These are phyloP conservation scores for Larimichthys polyactis DNA, from an alignment of 2,113 vertebrate species.

Conservation along the genomic window DNA sequence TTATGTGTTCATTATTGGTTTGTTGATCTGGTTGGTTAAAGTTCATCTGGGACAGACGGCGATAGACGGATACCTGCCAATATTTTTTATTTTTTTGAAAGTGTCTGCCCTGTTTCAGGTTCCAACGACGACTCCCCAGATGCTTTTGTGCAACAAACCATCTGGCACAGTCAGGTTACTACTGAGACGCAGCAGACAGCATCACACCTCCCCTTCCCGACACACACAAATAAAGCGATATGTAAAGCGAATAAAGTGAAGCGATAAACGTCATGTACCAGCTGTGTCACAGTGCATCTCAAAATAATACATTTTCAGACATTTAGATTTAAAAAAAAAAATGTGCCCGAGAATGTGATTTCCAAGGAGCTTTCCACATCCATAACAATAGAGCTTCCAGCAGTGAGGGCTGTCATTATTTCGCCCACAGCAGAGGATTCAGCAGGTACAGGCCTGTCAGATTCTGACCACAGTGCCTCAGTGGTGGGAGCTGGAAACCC, in stretches of 20 bases:
- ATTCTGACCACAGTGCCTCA: slow-evolving; percentile 35
- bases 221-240: no score
- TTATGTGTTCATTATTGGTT: no score
- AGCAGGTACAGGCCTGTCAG: slow-evolving; percentile 40
- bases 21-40: no score
- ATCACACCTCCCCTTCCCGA: no score
- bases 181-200: background rate
- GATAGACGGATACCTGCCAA: no score
- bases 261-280: background rate
- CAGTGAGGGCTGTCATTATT: slow-evolving; percentile 19
- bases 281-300: background rate
- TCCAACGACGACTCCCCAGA: no score
- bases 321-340: slow-evolving; percentile 3
- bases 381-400: slow-evolving; percentile 5
- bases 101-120: no score
- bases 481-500: slow-evolving; percentile 23
- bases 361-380: background rate
- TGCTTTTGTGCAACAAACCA: no score
- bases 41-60: no score
- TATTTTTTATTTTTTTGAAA: no score
- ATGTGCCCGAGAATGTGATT: background rate
- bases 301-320: background rate
- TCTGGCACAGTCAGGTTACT: background rate
- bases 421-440: slow-evolving; percentile 18
- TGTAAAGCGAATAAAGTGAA: background rate